Percentiles rank a stretch among this genome's conserved stretches.
Evolutionary conservation across 1,140 invertebrate genomes (phyloP).

Genomic region (Chlorops oryzae): DNA sequence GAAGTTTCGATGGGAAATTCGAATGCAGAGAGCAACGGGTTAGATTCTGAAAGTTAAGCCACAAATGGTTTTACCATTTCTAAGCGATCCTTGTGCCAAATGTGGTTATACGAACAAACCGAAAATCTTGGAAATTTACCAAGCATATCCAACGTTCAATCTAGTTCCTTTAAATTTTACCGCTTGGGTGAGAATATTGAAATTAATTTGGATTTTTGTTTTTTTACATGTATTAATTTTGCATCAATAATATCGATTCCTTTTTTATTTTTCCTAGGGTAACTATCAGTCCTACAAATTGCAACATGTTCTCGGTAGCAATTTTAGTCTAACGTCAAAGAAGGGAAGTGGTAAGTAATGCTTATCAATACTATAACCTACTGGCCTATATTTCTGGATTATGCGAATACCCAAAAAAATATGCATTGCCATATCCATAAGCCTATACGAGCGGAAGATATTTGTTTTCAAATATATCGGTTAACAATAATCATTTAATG

Average conservation of each 20-base stretch:
- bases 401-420: no score
- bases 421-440: no score
- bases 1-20: no score
- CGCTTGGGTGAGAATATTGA: constrained; percentile 6
- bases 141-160: constrained; percentile 15
- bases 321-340: constrained; percentile 12
- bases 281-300: constrained; percentile 14
- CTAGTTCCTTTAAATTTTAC: constrained; percentile 14
- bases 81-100: constrained; percentile 12
- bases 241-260: background rate
- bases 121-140: constrained; percentile 18
- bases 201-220: background rate
- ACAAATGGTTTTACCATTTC: constrained; percentile 19
- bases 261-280: constrained; percentile 8
- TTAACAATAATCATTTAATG: no score
- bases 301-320: constrained; percentile 14
- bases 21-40: no score
- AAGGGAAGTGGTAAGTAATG: constrained; percentile 14
- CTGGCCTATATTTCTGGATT: no score
- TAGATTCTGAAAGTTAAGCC: no score
- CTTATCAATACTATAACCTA: background rate
- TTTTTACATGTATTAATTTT: no score
- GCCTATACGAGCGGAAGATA: no score
- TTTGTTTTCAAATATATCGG: no score
- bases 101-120: constrained; percentile 12